phyloP scores from a whole-genome alignment of 2,888 invertebrate genomes.

The Arge pagana region DNA sequence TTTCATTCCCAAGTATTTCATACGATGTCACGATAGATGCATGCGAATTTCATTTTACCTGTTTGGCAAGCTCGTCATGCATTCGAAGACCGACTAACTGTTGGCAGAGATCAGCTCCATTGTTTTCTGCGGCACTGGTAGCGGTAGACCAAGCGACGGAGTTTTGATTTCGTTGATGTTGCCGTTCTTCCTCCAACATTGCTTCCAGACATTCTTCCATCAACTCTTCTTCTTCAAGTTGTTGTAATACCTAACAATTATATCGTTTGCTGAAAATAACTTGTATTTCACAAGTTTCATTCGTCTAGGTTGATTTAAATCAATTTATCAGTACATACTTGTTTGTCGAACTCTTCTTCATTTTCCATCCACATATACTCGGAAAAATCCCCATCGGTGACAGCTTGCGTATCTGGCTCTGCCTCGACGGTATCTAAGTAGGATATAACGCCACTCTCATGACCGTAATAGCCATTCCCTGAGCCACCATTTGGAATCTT shows the following conservation, averaged over 20 bases:
- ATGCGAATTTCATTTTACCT: constrained; percentile 36
- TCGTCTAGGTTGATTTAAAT: not conserved
- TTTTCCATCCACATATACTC: constrained; percentile 96
- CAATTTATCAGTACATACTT: constrained; percentile 61
- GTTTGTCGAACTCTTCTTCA: constrained; percentile 90
- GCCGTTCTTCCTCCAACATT: constrained; percentile 75
- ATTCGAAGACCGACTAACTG: constrained; percentile 50
- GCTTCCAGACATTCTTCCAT: constrained; percentile 89
- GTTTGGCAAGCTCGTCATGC: constrained; percentile 54
- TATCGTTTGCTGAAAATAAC: not conserved
- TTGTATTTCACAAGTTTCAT: constrained; percentile 1
- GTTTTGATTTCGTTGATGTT: constrained; percentile 52
- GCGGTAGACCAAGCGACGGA: constrained; percentile 53
- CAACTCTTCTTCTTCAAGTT: constrained; percentile 83
- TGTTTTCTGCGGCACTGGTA: constrained; percentile 45
- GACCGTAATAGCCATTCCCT: constrained; percentile 56
- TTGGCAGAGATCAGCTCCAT: constrained; percentile 51
- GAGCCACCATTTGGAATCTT: constrained; percentile 56
- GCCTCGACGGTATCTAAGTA: constrained; percentile 48
- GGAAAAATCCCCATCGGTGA: constrained; percentile 75
- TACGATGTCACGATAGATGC: not conserved
- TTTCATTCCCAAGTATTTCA: not conserved
- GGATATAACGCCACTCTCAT: constrained; percentile 51
- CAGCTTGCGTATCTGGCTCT: constrained; percentile 56
- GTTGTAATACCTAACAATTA: constrained; percentile 74